These are phyloP conservation scores for Diabrotica undecimpunctata DNA, from an alignment of 1,140 invertebrate genomes.

Conservation along the genomic window DNA sequence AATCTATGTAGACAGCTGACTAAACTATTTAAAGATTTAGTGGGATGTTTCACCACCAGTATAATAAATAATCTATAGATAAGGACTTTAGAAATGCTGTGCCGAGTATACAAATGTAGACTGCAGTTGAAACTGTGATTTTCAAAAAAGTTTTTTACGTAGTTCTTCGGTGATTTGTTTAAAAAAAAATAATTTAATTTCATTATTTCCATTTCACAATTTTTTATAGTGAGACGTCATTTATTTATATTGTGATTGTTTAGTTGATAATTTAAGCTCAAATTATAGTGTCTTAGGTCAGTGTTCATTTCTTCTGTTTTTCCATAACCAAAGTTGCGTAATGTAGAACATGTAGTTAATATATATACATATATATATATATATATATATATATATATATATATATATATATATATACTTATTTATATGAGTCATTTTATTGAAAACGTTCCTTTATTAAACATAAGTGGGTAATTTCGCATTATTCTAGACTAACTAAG, in stretches of 20 bases:
- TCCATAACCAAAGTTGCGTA: constrained; percentile 6
- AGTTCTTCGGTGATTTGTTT: constrained; percentile 2
- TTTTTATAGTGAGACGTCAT: constrained; percentile 25
- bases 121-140: constrained; percentile 20
- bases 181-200: constrained; percentile 8
- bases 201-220: constrained; percentile 10
- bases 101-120: constrained; percentile 18
- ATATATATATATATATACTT: too few relatives aligned
- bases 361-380: too few relatives aligned
- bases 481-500: too few relatives aligned
- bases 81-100: constrained; percentile 16
- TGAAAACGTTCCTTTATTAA: too few relatives aligned
- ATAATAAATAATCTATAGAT: constrained; percentile 4
- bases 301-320: constrained; percentile 16
- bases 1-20: not conserved
- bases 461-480: too few relatives aligned
- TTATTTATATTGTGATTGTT: constrained; percentile 29
- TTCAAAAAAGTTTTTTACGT: constrained; percentile 7
- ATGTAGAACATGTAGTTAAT: not conserved
- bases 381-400: too few relatives aligned
- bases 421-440: too few relatives aligned
- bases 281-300: constrained; percentile 23
- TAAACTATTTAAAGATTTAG: not conserved
- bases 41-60: not conserved
- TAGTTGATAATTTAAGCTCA: constrained; percentile 19